Evolutionary conservation across 2,888 invertebrate species (phyloP).

Genomic region (Mesodorylaimus sp.): DNA sequence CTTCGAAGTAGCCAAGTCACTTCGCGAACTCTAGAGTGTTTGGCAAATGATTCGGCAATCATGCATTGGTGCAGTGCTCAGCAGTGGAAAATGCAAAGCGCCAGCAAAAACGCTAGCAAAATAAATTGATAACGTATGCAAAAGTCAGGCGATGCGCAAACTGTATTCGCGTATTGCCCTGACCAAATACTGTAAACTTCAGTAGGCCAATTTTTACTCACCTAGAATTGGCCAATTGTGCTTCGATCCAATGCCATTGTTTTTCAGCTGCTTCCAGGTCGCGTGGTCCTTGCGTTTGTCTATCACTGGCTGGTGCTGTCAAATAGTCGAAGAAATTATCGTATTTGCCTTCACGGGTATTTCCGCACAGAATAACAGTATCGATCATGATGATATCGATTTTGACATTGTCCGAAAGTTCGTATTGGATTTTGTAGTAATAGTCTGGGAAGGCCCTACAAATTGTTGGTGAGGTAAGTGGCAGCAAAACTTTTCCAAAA

Average conservation of each 20-base stretch:
- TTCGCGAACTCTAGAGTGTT: too few species aligned
- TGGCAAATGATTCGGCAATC: too few species aligned
- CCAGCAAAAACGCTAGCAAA: too few species aligned
- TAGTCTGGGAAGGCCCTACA: slow-evolving; percentile 35
- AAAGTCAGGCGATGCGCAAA: too few species aligned
- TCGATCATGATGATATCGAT: slow-evolving; percentile 37
- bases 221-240: slow-evolving; percentile 26
- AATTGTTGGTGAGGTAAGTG: neutral
- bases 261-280: slow-evolving; percentile 19
- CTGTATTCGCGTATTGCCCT: too few species aligned
- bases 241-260: slow-evolving; percentile 34
- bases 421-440: slow-evolving; percentile 31
- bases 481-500: neutral
- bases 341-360: slow-evolving; percentile 18
- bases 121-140: too few species aligned
- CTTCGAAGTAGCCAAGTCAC: too few species aligned
- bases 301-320: neutral
- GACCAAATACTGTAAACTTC: too few species aligned
- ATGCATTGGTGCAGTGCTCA: too few species aligned
- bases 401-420: slow-evolving; percentile 22
- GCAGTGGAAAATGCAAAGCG: neutral
- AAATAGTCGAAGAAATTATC: neutral
- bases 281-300: neutral
- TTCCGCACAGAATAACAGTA: slow-evolving; percentile 37
- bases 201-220: too few species aligned